Conservation (phyloP, 2,888 invertebrate species). For the Drosophila falleni region DNA sequence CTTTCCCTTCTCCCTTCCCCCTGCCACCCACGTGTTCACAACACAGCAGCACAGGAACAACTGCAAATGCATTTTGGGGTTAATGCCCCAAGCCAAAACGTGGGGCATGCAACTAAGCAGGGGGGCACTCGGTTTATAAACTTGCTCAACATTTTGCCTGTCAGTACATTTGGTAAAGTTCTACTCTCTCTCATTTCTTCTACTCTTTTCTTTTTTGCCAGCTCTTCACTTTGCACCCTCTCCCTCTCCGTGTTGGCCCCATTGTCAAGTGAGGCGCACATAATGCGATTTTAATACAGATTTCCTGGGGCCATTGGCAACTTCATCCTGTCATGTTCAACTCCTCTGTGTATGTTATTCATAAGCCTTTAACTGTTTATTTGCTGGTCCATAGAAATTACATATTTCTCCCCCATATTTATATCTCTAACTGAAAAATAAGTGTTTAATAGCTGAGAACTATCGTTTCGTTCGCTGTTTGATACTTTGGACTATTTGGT, state of each 20-base stretch:
- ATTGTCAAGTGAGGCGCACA: conserved; percentile 74
- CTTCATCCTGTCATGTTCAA: conserved; percentile 22
- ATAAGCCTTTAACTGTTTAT: conserved; percentile 72
- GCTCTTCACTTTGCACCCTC: conserved; percentile 26
- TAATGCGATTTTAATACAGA: conserved; percentile 80
- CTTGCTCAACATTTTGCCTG: conserved; percentile 70
- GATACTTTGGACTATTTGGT: conserved; percentile 13
- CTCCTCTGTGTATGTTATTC: conserved; percentile 43
- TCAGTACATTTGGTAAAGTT: conserved; percentile 66
- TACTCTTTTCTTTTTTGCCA: neutral
- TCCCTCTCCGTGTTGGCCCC: conserved; percentile 29
- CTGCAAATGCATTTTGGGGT: conserved; percentile 75
- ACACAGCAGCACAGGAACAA: conserved; percentile 27
- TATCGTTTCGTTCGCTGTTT: neutral
- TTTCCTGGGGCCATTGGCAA: conserved; percentile 51
- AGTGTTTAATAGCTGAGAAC: conserved; percentile 43
- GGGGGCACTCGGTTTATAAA: conserved; percentile 59
- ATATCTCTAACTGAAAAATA: conserved; percentile 33
- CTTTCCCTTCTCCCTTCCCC: too few relatives aligned
- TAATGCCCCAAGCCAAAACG: conserved; percentile 63
- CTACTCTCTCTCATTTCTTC: conserved; percentile 36
- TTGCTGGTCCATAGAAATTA: conserved; percentile 36
- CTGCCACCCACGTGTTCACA: too few relatives aligned
- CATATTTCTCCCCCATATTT: neutral
- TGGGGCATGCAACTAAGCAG: conserved; percentile 41